Base-by-base conservation (phyloP, 2,888 invertebrate species). In the Amiota communis region DNA sequence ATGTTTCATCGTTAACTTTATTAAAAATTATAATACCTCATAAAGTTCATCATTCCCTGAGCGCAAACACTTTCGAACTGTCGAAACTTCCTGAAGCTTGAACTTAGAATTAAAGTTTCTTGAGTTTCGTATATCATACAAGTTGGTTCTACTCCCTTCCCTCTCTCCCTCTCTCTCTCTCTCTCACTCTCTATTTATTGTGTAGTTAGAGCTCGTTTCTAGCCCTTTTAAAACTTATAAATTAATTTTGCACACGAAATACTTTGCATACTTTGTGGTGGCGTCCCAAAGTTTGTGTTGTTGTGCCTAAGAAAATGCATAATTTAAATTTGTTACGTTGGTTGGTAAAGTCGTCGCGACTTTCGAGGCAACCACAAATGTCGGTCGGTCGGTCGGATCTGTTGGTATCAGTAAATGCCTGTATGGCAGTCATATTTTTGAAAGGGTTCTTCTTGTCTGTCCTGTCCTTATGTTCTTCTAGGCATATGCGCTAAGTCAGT, bases 231-330 rank as follows among this genome's bases (percentile, higher is more conserved):
- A n/a, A 81, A 82, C 84, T 83, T 83, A 81, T 82, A 83, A 85
- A 83, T 85, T 83, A 83, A 83, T 83, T 85, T 83, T 67, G 76
- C 81, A 78, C 82, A 79, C 75, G 75, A 79, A 82, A 82, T 81
- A 79, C 84, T 82, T 82, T 73, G 76, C 78, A 74, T 77, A 79
- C 77, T 65, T 47, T 13, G 36, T 36, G 11, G 59, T 9, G 63
- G 13, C 46, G 36, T 36, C 36, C 46, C 59, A 59, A n/a, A 13
- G 63, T 46, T 23, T 23, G 12, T n/a, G 53, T n/a, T 56, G 12
- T 64, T 36, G 36, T 64, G 64, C 64, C 64, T 64, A 64, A 64
- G 64, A 64, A 64, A 64, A 64, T 46, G 64, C 64, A 64, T 64
- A 64, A 46, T 64, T 64, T 46, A 64, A 46, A 64, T 47, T 64